Percentiles rank a stretch among this genome's conserved stretches.
Evolutionary conservation across 2,797 vertebrate genomes (phyloP).

Genomic region (Syngnathus rostellatus): DNA sequence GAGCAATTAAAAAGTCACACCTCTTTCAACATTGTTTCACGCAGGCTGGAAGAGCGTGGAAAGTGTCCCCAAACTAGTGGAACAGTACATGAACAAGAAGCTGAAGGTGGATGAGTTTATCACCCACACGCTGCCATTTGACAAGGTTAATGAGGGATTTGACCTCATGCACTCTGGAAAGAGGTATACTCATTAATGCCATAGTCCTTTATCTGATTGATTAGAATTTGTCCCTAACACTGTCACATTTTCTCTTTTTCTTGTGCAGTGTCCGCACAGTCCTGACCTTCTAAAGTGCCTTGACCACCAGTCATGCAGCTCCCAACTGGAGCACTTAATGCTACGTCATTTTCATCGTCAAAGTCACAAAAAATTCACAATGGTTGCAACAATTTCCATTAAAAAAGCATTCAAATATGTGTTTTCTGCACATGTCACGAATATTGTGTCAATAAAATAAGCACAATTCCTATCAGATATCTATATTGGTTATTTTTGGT

Average conservation of each 20-base stretch:
- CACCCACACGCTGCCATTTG: slow-evolving; percentile 80
- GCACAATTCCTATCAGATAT: too few species aligned
- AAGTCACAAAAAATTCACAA: neutral
- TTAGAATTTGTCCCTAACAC: neutral
- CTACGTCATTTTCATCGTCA: slow-evolving; percentile 9
- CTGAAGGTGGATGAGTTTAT: slow-evolving; percentile 96
- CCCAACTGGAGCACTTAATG: slow-evolving; percentile 26
- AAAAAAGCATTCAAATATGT: neutral
- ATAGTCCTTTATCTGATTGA: slow-evolving; percentile 1
- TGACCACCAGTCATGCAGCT: slow-evolving; percentile 13
- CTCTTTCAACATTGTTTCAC: slow-evolving; percentile 1
- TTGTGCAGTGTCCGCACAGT: slow-evolving; percentile 77
- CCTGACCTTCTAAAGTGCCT: slow-evolving; percentile 65
- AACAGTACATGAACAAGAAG: slow-evolving; percentile 89
- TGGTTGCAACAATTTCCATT: neutral
- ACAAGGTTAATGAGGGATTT: slow-evolving; percentile 88
- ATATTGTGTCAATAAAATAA: too few species aligned
- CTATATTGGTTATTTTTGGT: too few species aligned
- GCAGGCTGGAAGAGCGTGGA: slow-evolving; percentile 95
- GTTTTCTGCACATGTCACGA: too few species aligned
- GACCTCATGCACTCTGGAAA: slow-evolving; percentile 87
- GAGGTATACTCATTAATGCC: slow-evolving; percentile 63
- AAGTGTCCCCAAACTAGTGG: slow-evolving; percentile 84
- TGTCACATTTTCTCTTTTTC: neutral
- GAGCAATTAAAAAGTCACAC: neutral